Conservation (phyloP, 2,113 vertebrate genomes). For the Empidonax alnorum region DNA sequence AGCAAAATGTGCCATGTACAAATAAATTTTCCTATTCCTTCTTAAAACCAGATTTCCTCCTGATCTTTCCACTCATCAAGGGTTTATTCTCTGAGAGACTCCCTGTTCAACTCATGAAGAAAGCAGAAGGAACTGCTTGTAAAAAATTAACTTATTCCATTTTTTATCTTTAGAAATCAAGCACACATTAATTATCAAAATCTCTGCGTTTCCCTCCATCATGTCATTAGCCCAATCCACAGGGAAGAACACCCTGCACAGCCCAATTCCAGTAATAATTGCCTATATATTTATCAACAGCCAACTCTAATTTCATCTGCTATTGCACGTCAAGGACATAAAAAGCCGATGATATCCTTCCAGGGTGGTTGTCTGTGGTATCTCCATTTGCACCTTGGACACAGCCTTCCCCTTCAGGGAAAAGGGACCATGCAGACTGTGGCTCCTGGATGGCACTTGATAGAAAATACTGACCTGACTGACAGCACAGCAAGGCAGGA, state of each 20-base stretch:
- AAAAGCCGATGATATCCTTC: background rate
- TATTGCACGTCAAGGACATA: background rate
- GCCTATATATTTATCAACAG: background rate
- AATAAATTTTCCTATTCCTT: background rate
- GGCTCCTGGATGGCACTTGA: background rate
- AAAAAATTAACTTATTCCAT: background rate
- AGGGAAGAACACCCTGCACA: background rate
- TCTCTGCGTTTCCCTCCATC: background rate
- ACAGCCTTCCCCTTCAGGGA: background rate
- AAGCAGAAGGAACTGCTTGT: background rate
- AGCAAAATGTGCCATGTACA: background rate
- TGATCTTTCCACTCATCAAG: background rate
- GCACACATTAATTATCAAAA: conserved; percentile 6
- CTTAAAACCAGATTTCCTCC: background rate
- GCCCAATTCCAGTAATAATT: background rate
- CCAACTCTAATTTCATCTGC: background rate
- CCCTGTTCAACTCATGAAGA: background rate
- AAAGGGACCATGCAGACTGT: too few species aligned
- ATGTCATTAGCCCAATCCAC: background rate
- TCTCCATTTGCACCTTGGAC: background rate
- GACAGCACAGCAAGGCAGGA: background rate
- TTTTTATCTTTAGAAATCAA: conserved; percentile 2
- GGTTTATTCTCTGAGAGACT: background rate
- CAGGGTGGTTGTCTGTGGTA: background rate
- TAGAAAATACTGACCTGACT: background rate